These are phyloP conservation scores for Scatophagus argus DNA, from an alignment of 2,113 vertebrate species.

Conservation along the genomic window DNA sequence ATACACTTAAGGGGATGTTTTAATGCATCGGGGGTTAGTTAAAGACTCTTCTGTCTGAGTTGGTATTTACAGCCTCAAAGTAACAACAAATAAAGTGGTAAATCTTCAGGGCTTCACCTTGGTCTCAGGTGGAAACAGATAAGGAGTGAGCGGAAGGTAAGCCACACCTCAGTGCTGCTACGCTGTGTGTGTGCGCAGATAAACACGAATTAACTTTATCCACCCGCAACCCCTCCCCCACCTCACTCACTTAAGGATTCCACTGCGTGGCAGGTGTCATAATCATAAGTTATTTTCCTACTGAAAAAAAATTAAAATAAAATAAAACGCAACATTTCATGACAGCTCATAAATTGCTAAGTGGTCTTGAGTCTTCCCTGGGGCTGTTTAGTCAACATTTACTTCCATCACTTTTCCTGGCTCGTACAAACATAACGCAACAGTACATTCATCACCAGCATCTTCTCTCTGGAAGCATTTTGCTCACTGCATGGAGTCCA, in stretches of 20 bases:
- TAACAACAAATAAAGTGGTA: conserved; percentile 35
- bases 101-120: conserved; percentile 46
- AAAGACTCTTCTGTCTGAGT: conserved; percentile 29
- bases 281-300: conserved; percentile 58
- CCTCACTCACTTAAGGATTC: conserved; percentile 26
- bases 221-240: not conserved
- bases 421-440: conserved; percentile 43
- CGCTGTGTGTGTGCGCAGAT: conserved; percentile 3
- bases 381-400: conserved; percentile 64
- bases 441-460: conserved; percentile 50
- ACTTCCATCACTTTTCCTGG: conserved; percentile 50
- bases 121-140: conserved; percentile 34
- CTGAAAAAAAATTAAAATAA: conserved; percentile 56
- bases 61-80: conserved; percentile 27
- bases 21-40: conserved; percentile 13
- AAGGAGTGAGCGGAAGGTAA: not conserved
- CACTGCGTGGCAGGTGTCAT: conserved; percentile 44
- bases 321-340: conserved; percentile 43
- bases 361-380: conserved; percentile 51
- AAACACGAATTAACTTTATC: conserved; percentile 2
- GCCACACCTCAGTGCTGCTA: not conserved
- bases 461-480: conserved; percentile 32
- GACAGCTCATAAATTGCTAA: conserved; percentile 69
- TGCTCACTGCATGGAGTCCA: conserved; percentile 29
- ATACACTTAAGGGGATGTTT: conserved; percentile 13